Base-by-base conservation (phyloP, 1,140 invertebrate species). In the Archivesica marissinica region DNA sequence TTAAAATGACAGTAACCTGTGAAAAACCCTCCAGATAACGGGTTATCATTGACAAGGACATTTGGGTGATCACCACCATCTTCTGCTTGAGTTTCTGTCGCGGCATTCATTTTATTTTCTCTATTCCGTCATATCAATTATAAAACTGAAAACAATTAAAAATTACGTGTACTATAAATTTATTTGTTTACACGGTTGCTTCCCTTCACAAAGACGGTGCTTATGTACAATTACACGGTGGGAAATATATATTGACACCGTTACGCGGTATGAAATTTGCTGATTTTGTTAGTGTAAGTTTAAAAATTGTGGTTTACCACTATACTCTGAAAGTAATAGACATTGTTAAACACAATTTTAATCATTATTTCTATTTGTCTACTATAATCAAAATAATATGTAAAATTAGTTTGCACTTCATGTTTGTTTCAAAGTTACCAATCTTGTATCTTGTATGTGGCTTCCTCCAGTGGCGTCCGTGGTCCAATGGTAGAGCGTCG, bases 11-110 rank as follows among this genome's bases (percentile, higher is more conserved):
- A 11, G 33, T 79, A 41, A 81, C 79, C 64, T 39, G 64, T 38
- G 52, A 44, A 56, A 59, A 81, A 81, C 1, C n/a, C 1, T 81
- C 44, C 79, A 0, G 79, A 68, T 11, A 81, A 64, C 0, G 79
- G 79, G n/a, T 81, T 81, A 11, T 81, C 79, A 33, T 81, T 81
- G 3, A 70, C 79, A n/a, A 81, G 30, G 1, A 23, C 23, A 23
- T 30, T 17, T 35, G 79, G 79, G 17, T 81, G 79, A 54, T 15
- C 47, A 25, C n/a, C 13, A 52, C 9, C 50, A 4, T 23, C 79
- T 25, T 23, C 41, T 13, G 15, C 28, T 0, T 28, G 28, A 1
- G 28, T 33, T 30, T 47, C n/a, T 23, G 7, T 20, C 13, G 39
- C 17, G 50, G n/a, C 77, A 30, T 64, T 61, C 68, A 44, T 44